A percentile compares a stretch with the other conserved stretches of the same genome.
phyloP scores from a whole-genome alignment of 2,113 vertebrate genomes.

The Chlorodrepanis virens region DNA sequence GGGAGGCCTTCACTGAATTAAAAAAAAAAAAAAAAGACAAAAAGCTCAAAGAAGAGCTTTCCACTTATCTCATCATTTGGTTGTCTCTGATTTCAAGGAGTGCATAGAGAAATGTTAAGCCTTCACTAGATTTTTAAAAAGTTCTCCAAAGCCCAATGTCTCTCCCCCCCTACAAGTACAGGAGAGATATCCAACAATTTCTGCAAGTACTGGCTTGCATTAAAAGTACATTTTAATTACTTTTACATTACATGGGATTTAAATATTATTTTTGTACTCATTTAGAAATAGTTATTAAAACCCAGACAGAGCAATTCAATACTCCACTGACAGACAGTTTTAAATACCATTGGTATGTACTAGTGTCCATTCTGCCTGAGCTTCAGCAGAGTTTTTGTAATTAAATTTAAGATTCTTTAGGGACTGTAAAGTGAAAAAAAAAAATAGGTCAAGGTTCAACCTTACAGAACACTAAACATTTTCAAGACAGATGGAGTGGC shows the following conservation, averaged over 20 bases:
- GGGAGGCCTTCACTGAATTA: conserved; percentile 47
- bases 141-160: neutral
- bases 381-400: conserved; percentile 7
- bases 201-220: neutral
- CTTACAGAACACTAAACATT: neutral
- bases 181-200: neutral
- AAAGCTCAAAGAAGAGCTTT: neutral
- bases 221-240: conserved; percentile 28
- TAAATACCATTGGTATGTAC: neutral
- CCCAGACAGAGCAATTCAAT: neutral
- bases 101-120: conserved; percentile 53
- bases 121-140: conserved; percentile 33
- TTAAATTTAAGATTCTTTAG: conserved; percentile 34
- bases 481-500: conserved; percentile 7
- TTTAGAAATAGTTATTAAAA: conserved; percentile 41
- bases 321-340: conserved; percentile 8
- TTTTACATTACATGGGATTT: conserved; percentile 1
- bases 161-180: neutral
- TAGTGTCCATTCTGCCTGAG: neutral
- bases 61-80: conserved; percentile 60
- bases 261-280: neutral
- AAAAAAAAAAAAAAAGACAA: neutral
- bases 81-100: conserved; percentile 60
- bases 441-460: neutral
- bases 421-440: neutral